phyloP scores from a whole-genome alignment of 2,888 invertebrate genomes.

The Cephalotes varians region DNA sequence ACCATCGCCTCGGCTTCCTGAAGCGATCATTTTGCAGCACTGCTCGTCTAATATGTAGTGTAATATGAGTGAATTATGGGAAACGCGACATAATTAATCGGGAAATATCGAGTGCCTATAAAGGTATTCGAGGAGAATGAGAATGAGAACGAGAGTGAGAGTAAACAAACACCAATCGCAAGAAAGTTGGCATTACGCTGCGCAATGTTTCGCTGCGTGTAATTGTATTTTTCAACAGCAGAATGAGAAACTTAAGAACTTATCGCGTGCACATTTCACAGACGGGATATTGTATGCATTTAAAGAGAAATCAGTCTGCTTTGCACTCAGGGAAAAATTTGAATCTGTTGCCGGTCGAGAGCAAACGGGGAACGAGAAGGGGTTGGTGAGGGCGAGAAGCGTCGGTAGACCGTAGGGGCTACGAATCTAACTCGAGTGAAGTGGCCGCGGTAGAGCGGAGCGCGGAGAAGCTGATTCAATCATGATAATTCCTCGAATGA shows the following conservation, averaged over 20 bases:
- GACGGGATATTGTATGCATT: slow-evolving; percentile 12
- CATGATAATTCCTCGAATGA: slow-evolving; percentile 86
- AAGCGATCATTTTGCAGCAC: slow-evolving; percentile 38
- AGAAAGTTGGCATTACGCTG: background rate
- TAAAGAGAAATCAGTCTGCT: slow-evolving; percentile 48
- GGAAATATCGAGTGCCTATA: slow-evolving; percentile 17
- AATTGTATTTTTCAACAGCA: background rate
- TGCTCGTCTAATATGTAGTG: slow-evolving; percentile 16
- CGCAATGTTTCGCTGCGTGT: background rate
- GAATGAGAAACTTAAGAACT: slow-evolving; percentile 1
- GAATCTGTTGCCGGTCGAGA: slow-evolving; percentile 44
- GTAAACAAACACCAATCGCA: background rate
- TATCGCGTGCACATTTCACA: slow-evolving; percentile 21
- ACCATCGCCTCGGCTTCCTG: slow-evolving; percentile 29
- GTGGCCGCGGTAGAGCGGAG: slow-evolving; percentile 74
- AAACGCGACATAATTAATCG: slow-evolving; percentile 51
- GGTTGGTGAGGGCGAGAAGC: slow-evolving; percentile 33
- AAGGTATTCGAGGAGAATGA: background rate
- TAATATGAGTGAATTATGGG: slow-evolving; percentile 28
- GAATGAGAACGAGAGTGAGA: background rate
- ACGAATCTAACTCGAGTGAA: slow-evolving; percentile 75
- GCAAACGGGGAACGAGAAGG: slow-evolving; percentile 23
- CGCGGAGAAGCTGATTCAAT: slow-evolving; percentile 84
- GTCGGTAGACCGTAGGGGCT: slow-evolving; percentile 27
- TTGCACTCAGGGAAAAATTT: slow-evolving; percentile 70